Conservation (phyloP, 2,888 invertebrate genomes). For the Agapetus fuscipes region DNA sequence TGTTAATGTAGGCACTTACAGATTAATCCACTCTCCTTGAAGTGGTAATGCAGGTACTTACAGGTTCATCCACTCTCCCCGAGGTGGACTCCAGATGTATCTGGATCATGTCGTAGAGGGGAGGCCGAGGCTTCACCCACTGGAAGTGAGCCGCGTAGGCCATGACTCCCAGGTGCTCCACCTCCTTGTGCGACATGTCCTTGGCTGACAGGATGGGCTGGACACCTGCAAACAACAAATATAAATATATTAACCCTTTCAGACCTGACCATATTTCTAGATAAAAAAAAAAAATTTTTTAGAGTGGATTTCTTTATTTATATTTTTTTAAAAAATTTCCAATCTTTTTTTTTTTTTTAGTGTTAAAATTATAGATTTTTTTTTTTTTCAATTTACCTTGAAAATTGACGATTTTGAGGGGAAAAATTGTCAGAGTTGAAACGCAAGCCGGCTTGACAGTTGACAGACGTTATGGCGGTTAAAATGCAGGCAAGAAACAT, state of each 20-base stretch:
- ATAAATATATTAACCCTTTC: not conserved
- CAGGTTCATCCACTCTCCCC: slow-evolving; percentile 77
- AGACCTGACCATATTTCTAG: not conserved
- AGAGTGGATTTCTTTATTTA: no score
- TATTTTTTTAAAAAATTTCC: no score
- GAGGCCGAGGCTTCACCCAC: slow-evolving; percentile 77
- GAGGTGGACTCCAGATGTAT: slow-evolving; percentile 76
- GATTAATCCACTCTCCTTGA: no score
- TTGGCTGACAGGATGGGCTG: slow-evolving; percentile 84
- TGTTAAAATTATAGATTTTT: no score
- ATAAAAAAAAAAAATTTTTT: not conserved
- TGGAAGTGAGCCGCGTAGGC: slow-evolving; percentile 90
- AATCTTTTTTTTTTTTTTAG: no score
- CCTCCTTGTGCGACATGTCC: slow-evolving; percentile 91
- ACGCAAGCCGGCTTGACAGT: no score
- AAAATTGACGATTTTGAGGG: no score
- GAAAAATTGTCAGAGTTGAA: no score
- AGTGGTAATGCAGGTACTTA: slow-evolving; percentile 33
- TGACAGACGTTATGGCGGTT: no score
- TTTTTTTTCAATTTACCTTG: no score
- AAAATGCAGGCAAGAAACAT: no score
- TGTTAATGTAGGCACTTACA: no score
- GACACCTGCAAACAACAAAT: slow-evolving; percentile 47
- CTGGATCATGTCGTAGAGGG: slow-evolving; percentile 71
- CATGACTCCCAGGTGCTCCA: slow-evolving; percentile 96